Conservation (phyloP, 2,797 vertebrate species). For the Danio jaintianensis region DNA sequence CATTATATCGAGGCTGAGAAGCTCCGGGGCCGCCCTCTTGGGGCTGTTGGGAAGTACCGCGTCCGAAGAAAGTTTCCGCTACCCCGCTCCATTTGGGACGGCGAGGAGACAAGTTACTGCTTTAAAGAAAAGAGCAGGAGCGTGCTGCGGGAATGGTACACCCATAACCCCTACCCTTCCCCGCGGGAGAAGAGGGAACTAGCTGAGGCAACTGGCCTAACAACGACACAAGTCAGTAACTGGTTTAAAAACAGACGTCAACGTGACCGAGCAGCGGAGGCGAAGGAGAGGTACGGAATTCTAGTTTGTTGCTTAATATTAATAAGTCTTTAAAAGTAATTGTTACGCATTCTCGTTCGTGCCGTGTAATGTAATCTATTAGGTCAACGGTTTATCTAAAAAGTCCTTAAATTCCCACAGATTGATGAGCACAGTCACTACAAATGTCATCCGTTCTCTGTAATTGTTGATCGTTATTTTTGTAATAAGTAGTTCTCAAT, state of each 20-base stretch:
- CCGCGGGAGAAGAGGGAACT: conserved; percentile 91
- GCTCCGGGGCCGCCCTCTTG: conserved; percentile 90
- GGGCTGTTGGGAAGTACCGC: conserved; percentile 93
- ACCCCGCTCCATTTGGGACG: conserved; percentile 94
- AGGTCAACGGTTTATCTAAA: neutral
- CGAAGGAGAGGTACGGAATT: conserved; percentile 85
- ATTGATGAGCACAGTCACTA: neutral
- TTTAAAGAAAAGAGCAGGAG: conserved; percentile 96
- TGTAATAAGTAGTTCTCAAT: neutral
- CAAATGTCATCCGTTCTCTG: neutral
- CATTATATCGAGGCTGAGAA: conserved; percentile 96
- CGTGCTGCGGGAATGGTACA: conserved; percentile 93
- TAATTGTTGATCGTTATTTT: neutral
- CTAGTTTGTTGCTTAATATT: conserved; percentile 13
- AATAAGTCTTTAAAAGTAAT: neutral
- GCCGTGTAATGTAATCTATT: neutral
- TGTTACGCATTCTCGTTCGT: neutral
- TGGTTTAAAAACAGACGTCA: conserved; percentile 96
- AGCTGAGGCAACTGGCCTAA: conserved; percentile 84
- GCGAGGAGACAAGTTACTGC: conserved; percentile 96
- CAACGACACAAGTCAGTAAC: conserved; percentile 92
- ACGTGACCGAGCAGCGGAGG: conserved; percentile 91
- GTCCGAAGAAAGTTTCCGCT: conserved; percentile 94
- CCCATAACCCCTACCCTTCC: conserved; percentile 87
- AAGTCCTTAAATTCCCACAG: neutral